Conservation (phyloP, 2,113 vertebrate genomes). For the Stomatorhinus ivindoensis region DNA sequence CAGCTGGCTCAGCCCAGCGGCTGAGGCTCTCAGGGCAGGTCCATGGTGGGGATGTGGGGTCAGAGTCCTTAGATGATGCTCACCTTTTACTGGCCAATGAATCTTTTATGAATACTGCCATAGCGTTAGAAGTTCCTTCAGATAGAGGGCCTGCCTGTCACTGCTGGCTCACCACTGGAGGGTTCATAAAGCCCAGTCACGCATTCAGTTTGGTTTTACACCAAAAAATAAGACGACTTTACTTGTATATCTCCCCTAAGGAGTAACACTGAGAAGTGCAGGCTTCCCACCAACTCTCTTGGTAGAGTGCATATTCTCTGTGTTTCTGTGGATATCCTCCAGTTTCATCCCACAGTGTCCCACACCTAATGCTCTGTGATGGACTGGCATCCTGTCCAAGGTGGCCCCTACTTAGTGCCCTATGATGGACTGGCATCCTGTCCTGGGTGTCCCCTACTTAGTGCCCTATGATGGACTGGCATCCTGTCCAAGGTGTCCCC, state of each 20-base stretch:
- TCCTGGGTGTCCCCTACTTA: too few relatives aligned
- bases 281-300: neutral
- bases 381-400: neutral
- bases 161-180: neutral
- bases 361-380: neutral
- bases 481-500: too few relatives aligned
- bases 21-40: neutral
- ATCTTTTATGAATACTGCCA: neutral
- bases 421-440: neutral
- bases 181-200: neutral
- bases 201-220: neutral
- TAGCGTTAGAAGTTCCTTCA: neutral
- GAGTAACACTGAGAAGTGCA: neutral
- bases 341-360: neutral
- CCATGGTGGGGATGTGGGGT: neutral
- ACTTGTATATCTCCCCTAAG: neutral
- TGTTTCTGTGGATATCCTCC: neutral
- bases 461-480: too few relatives aligned
- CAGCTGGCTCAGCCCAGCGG: neutral
- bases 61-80: neutral
- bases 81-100: neutral
- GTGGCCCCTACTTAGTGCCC: neutral
- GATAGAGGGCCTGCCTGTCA: neutral
- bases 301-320: neutral
- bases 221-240: neutral